Conservation (phyloP, 2,797 vertebrate genomes). For the Amniataba percoides region DNA sequence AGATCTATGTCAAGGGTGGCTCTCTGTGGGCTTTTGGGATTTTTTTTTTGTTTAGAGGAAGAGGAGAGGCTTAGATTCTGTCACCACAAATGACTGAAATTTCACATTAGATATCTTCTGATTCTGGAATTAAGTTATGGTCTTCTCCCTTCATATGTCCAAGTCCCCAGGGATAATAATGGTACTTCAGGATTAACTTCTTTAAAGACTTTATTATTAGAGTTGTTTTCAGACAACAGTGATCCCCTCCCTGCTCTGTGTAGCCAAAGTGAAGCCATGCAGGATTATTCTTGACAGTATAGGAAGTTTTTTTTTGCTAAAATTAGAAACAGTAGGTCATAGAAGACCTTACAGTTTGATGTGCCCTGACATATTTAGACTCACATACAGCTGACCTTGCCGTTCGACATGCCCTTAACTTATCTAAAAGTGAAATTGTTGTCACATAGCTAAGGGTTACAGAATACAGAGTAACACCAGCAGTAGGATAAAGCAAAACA, state of each 20-base stretch:
- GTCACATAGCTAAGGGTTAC: not conserved
- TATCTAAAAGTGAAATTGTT: not conserved
- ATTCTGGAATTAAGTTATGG: conserved; percentile 48
- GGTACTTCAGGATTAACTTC: conserved; percentile 14
- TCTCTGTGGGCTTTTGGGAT: conserved; percentile 28
- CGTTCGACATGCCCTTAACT: not conserved
- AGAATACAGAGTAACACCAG: not conserved
- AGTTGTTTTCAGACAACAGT: conserved; percentile 41
- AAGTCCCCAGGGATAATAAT: not conserved
- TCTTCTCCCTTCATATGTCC: no score
- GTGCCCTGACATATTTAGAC: not conserved
- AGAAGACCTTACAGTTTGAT: not conserved
- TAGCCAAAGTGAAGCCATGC: conserved; percentile 31
- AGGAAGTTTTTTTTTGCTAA: conserved; percentile 15
- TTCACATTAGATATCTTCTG: conserved; percentile 41
- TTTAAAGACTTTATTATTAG: conserved; percentile 48
- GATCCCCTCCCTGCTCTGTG: conserved; percentile 47
- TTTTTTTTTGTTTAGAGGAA: conserved; percentile 28
- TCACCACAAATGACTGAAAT: conserved; percentile 49
- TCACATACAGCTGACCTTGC: not conserved
- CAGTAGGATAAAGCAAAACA: not conserved
- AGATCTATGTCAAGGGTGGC: not conserved
- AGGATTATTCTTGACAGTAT: conserved; percentile 48
- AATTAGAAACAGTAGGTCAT: not conserved
- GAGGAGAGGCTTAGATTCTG: conserved; percentile 29